Evolutionary conservation across 2,113 vertebrate genomes (phyloP).

Genomic region (Amazona vittata): DNA sequence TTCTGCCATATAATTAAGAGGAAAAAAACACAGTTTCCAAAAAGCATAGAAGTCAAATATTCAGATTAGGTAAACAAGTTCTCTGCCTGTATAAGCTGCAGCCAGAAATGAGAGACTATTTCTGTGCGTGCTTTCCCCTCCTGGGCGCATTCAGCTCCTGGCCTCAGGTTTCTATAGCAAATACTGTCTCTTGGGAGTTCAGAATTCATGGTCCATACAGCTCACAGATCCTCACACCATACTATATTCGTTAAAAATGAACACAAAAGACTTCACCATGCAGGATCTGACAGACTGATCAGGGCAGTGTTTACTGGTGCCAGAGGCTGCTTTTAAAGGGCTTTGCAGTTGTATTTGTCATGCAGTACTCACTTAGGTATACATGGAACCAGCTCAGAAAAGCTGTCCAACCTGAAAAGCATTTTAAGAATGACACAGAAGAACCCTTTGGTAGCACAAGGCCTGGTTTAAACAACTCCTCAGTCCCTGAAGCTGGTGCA

Average conservation of each 20-base stretch:
- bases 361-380: background rate
- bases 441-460: background rate
- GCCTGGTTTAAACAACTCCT: background rate
- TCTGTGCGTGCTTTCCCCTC: background rate
- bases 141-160: background rate
- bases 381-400: background rate
- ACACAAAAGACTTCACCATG: background rate
- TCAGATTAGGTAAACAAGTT: slow-evolving; percentile 51
- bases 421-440: background rate
- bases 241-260: background rate
- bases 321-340: background rate
- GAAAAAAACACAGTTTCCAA: background rate
- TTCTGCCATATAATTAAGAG: slow-evolving; percentile 45
- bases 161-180: background rate
- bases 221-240: background rate
- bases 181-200: background rate
- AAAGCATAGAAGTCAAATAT: slow-evolving; percentile 60
- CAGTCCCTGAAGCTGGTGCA: background rate
- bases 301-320: background rate
- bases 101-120: background rate
- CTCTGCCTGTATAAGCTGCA: background rate
- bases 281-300: background rate
- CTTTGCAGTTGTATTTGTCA: background rate
- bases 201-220: background rate
- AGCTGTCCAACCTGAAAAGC: background rate